Conservation (phyloP, 2,113 vertebrate species). For the Sorex fumeus region DNA sequence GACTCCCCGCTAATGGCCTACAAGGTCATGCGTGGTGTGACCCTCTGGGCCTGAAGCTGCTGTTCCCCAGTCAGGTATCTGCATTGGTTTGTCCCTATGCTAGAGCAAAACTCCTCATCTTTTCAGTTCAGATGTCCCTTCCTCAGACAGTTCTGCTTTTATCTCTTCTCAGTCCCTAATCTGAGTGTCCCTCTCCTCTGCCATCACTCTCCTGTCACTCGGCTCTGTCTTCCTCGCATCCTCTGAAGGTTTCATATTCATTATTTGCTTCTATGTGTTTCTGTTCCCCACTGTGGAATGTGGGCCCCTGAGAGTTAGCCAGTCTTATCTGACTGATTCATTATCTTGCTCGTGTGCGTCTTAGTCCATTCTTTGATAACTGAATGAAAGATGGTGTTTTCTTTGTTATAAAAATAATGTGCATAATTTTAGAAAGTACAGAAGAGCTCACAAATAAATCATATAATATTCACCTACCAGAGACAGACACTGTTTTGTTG, state of each 20-base stretch:
- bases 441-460: constrained; percentile 20
- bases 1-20: rapidly evolving
- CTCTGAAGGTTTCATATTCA: background rate
- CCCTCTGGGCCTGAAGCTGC: background rate
- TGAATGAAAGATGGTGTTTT: background rate
- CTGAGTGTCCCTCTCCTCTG: background rate
- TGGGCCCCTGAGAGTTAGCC: background rate
- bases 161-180: background rate
- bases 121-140: background rate
- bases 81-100: background rate
- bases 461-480: background rate
- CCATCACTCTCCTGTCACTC: background rate
- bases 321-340: background rate
- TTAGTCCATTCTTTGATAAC: background rate
- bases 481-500: background rate
- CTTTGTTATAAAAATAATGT: background rate
- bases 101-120: background rate
- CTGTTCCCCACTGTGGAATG: background rate
- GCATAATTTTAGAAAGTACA: constrained; percentile 44
- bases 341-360: background rate
- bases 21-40: background rate
- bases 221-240: background rate
- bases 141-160: background rate
- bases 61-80: background rate
- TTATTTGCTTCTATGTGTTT: background rate